Conservation (phyloP, 2,113 vertebrate species). For the Silurus asotus region DNA sequence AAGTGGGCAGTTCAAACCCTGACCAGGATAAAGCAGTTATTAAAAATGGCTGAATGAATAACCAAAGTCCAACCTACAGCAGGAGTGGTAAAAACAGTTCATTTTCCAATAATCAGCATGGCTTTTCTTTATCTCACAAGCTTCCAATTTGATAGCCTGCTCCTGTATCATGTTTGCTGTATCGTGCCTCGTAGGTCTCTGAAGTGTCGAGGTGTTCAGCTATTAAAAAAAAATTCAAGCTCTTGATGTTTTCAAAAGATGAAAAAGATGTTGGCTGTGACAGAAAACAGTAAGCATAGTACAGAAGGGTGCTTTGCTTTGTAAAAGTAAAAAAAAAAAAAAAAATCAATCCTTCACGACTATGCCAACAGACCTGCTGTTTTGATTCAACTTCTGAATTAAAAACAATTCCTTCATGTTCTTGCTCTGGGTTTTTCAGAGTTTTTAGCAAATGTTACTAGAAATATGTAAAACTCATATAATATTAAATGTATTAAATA, state of each 20-base stretch:
- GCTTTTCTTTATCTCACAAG: not conserved
- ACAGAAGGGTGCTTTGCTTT: not conserved
- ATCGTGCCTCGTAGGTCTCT: not conserved
- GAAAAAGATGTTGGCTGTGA: too few relatives aligned
- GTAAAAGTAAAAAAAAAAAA: not conserved
- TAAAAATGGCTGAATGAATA: not conserved
- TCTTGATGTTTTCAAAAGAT: not conserved
- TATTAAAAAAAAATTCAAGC: too few relatives aligned
- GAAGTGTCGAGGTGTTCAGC: too few relatives aligned
- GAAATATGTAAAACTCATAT: not conserved
- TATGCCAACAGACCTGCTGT: not conserved
- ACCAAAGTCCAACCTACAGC: not conserved
- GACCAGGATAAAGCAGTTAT: not conserved
- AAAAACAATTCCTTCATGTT: not conserved
- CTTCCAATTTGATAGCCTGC: not conserved
- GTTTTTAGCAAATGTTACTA: not conserved
- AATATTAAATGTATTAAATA: too few relatives aligned
- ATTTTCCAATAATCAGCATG: not conserved
- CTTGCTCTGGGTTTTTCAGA: not conserved
- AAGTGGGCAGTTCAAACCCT: not conserved
- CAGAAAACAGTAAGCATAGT: slow-evolving; percentile 18
- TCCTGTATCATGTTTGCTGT: not conserved
- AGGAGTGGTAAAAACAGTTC: not conserved
- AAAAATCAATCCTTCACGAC: not conserved
- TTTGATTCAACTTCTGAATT: not conserved